Base-by-base conservation (phyloP, 2,888 invertebrate species). In the Cryptocephalus primarius region DNA sequence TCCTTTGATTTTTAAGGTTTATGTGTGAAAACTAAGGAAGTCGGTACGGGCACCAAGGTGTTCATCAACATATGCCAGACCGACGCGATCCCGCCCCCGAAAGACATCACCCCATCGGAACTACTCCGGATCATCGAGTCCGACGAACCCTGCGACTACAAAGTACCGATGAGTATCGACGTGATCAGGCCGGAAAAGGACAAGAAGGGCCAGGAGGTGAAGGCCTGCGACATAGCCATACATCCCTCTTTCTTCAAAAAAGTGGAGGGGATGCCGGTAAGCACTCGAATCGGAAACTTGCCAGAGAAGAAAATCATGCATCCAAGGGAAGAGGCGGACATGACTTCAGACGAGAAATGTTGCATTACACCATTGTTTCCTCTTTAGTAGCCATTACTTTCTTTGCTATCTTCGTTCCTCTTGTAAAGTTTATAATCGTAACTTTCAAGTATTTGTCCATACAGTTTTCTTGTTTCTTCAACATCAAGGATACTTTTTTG, bases 161-260 rank as follows among this genome's bases (percentile, higher is more conserved):
- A 85, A 51, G 82, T 94, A 40, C 93, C 93, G 0, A 88, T 94
- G 88, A 92, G 92, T 65, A 84, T 94, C 53, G 91, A 91, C 0
- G 85, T 85, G 62, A 80, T 86, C 4, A 82, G 85, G 56, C 75
- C 76, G 8, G 90, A 89, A 61, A 69, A 73, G 14, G 92, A 92
- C 65, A 91, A 88, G 66, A 67, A 67, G 51, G 86, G 87, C 32
- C 73, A 76, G 14, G 78, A 80, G 0, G 84, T 85, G 34, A 79
- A 80, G 48, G 88, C 81, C 0, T 88, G 85, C 63, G 93, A 94
- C 68, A 80, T 94, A 32, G 88, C 89, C 2, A 78, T 94, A 33
- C 85, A 89, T 68, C 78, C 86, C 2, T 70, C 72, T 1, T 93
- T 91, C 61, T 83, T 84, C 60, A 73, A 76, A 32, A 90, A 89